phyloP scores from a whole-genome alignment of 64 coral and sea anemone species.

The Montipora sp. region DNA sequence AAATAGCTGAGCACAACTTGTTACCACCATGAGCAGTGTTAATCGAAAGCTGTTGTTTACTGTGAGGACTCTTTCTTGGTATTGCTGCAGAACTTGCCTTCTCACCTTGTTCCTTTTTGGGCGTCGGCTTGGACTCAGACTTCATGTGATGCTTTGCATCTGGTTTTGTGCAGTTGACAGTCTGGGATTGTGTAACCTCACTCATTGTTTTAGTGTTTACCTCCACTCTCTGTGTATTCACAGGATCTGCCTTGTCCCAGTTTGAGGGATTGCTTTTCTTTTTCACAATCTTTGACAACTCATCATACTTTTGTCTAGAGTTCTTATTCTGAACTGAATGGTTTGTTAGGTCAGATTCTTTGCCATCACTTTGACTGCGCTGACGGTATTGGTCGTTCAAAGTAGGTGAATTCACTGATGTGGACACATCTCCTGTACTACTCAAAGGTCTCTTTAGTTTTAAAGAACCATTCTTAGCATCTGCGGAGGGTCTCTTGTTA shows the following conservation, averaged over 20 bases:
- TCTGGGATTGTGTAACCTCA: constrained; percentile 30
- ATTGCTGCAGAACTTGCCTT: constrained; percentile 23
- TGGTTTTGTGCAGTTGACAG: constrained; percentile 50
- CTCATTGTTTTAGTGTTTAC: constrained; percentile 33
- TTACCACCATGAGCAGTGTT: neutral
- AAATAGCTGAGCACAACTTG: neutral
- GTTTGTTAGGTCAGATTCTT: constrained; percentile 7
- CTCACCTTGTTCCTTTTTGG: constrained; percentile 9
- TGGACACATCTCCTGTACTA: constrained; percentile 23
- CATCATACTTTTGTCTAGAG: constrained; percentile 31
- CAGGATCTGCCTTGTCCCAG: constrained; percentile 25
- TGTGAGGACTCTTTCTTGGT: constrained; percentile 33
- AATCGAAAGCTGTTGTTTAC: constrained; percentile 43
- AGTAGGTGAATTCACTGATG: neutral
- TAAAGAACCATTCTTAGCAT: neutral
- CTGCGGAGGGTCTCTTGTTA: neutral
- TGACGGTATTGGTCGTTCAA: neutral
- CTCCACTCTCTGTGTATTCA: constrained; percentile 37
- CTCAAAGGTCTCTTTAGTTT: constrained; percentile 37
- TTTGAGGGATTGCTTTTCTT: constrained; percentile 48
- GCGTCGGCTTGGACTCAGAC: constrained; percentile 9
- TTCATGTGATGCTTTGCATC: constrained; percentile 34
- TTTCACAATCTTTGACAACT: constrained; percentile 32
- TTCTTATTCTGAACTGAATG: neutral
- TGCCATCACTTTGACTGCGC: constrained; percentile 46